Base-by-base conservation (phyloP, 2,888 invertebrate genomes). In the Drepanosiphum platanoidis region DNA sequence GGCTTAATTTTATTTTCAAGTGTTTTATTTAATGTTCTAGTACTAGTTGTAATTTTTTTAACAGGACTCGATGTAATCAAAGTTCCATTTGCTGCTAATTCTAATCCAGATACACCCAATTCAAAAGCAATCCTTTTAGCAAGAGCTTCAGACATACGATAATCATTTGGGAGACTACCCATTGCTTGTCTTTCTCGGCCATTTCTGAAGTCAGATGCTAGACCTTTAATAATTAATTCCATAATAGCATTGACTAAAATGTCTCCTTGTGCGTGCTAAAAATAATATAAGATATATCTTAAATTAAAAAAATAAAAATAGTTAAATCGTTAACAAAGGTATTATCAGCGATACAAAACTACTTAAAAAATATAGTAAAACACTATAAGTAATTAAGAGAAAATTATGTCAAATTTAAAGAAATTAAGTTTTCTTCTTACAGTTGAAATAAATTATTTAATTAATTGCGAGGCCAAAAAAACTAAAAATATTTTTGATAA, bases 81-180 rank as follows among this genome's bases (percentile, higher is more conserved):
- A 39, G 74, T 77, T 13, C 68, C 66, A 70, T 84, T 84, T 39
- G 77, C 46, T 30, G 75, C 22, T 68, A 84, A 58, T 52, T 84
- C 84, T n/a, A 75, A 30, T 68, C 46, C 22, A 58, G 84, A 22
- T 52, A 84, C 39, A 15, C 84, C 77, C 27, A 84, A 36, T 30
- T 84, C 84, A 58, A 68, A 9, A 32, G 84, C 68, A 58, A 84
- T 77, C 36, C 9, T 66, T 68, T 84, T 75, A 30, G 84, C 58
- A 58, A 84, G 77, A 7, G 68, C 70, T 22, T 84, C 84, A 15
- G 84, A 84, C 77, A 84, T 77, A 58, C 77, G 84, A 58, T 84
- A 68, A 77, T 84, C 84, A 84, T 84, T 84, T 68, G 84, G 84
- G 3, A 84, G 84, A 84, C 75, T 77, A 39, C 84, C 84, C 68